Evolutionary conservation across 2,113 vertebrate genomes (phyloP).

Genomic region (Gymnarchus niloticus): DNA sequence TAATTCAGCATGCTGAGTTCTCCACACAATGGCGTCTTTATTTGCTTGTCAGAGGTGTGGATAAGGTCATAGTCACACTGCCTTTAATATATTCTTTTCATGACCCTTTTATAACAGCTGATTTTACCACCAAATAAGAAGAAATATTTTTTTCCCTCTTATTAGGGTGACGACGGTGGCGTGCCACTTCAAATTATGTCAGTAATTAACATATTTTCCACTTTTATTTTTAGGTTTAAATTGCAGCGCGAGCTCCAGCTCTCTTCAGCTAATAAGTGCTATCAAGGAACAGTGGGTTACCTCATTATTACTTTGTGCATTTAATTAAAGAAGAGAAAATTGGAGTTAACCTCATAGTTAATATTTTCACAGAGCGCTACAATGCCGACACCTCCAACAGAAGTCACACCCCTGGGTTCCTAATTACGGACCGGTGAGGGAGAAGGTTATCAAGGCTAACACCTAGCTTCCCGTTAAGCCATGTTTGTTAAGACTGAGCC

Average conservation of each 20-base stretch:
- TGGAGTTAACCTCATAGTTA: constrained; percentile 94
- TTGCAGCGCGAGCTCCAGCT: constrained; percentile 83
- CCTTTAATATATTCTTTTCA: constrained; percentile 31
- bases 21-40: constrained; percentile 37
- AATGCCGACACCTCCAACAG: constrained; percentile 93
- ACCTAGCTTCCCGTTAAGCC: constrained; percentile 65
- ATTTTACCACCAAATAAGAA: constrained; percentile 66
- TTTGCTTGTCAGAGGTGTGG: constrained; percentile 55
- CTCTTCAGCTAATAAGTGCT: constrained; percentile 93
- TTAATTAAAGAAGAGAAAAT: constrained; percentile 97
- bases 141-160: constrained; percentile 73
- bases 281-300: constrained; percentile 95
- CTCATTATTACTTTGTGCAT: constrained; percentile 96
- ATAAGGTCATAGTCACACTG: constrained; percentile 57
- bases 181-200: constrained; percentile 77
- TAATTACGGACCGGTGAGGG: constrained; percentile 81
- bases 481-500: not conserved
- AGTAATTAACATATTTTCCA: constrained; percentile 78
- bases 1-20: constrained; percentile 67
- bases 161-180: constrained; percentile 71
- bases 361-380: constrained; percentile 94
- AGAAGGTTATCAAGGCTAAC: constrained; percentile 74
- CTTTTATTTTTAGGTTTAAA: constrained; percentile 88
- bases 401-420: constrained; percentile 92
- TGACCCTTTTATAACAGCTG: constrained; percentile 61